Evolutionary conservation across 2,113 vertebrate genomes (phyloP), one percentile per base, ranked within the genome.

Genomic region (Nycticryphes semicollaris): DNA sequence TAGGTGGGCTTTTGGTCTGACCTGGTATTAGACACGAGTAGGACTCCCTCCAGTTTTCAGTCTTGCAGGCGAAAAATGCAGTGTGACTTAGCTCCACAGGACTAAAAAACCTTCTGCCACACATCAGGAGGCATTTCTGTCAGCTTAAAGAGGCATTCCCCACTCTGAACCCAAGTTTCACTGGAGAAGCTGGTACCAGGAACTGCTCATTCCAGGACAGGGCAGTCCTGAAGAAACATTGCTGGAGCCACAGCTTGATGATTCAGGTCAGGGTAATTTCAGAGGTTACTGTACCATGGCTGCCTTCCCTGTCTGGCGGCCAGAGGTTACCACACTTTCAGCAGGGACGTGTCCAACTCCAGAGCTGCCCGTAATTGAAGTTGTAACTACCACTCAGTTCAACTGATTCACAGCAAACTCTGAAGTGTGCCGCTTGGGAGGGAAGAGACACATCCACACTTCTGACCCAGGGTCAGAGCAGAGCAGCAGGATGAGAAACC

Each of bases 141-240:
- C 57, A 83, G 27, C 63, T 18, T 51, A 27, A 95, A 69, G 72
- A 80, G 22, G 41, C 59, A 53, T 53, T 43, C 41, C 48, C 78
- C 3, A 2, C 62, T 69, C 75, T 20, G 37, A 94, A 85, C 30
- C 43, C 47, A 79, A 47, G 56, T 50, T 53, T 48, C 87, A 78
- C 24, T 23, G 37, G 54, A 92, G 82, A 56, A 88, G 70, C 53
- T 93, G 53, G 82, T 92, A 96, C 57, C 82, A 90, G 87, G 88
- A 97, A 72, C 81, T 84, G 84, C 84, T 96, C 62, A 89, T 91
- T 94, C 93, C 93, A 93, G 87, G 78, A 78, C 87, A 89, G 91
- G 89, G 77, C 87, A 66, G 48, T 89, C 62, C 89, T 23, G n/a
- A 92, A 27, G 91, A 87, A 94, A 93, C 1, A 1, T 28, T 2